These are phyloP conservation scores for Drosophila leonis DNA, from an alignment of 2,888 invertebrate genomes.

Conservation along the genomic window DNA sequence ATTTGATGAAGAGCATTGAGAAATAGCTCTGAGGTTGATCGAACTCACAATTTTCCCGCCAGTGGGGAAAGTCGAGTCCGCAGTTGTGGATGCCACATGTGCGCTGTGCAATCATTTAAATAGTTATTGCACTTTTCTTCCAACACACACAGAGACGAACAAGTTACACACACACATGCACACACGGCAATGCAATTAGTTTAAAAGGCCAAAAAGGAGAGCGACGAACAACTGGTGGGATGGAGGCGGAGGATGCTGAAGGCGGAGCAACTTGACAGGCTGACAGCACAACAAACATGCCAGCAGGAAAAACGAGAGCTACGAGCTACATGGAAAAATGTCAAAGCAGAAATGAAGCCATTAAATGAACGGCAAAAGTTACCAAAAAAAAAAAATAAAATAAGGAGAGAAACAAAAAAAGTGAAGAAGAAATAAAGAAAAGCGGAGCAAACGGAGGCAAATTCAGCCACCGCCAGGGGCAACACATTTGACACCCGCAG, in stretches of 20 bases:
- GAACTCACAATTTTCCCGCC: not conserved
- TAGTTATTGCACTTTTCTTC: slow-evolving; percentile 76
- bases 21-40: not conserved
- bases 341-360: slow-evolving; percentile 81
- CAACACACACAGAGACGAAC: slow-evolving; percentile 32
- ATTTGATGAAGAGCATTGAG: not conserved
- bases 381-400: slow-evolving; percentile 29
- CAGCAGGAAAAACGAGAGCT: slow-evolving; percentile 53
- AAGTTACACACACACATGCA: slow-evolving; percentile 35
- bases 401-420: slow-evolving; percentile 19
- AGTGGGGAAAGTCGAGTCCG: not conserved
- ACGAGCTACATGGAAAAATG: slow-evolving; percentile 70
- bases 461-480: slow-evolving; percentile 61
- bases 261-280: slow-evolving; percentile 59
- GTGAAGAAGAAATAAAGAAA: slow-evolving; percentile 30
- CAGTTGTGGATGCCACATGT: slow-evolving; percentile 55
- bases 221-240: slow-evolving; percentile 6
- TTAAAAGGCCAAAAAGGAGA: slow-evolving; percentile 70
- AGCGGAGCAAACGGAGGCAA: slow-evolving; percentile 37
- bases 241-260: slow-evolving; percentile 7
- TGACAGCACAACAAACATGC: slow-evolving; percentile 73
- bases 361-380: slow-evolving; percentile 80
- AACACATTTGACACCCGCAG: slow-evolving; percentile 73
- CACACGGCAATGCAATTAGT: slow-evolving; percentile 74
- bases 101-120: slow-evolving; percentile 72